phyloP scores from a whole-genome alignment of 2,888 invertebrate species.

The Romanomermis culicivorax region DNA sequence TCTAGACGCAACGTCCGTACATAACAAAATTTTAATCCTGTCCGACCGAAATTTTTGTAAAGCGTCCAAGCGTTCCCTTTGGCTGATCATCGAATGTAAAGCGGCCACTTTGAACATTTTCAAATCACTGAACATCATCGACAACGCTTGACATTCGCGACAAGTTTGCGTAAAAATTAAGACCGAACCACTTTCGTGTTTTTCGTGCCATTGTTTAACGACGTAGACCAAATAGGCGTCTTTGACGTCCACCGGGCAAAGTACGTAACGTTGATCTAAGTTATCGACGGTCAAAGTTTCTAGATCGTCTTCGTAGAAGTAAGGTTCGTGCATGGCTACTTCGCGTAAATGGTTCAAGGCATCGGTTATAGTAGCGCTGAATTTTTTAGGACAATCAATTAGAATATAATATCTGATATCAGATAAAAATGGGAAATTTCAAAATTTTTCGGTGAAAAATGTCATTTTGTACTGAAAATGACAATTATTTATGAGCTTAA shows the following conservation, averaged over 20 bases:
- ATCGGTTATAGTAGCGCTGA: slow-evolving; percentile 69
- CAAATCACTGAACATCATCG: slow-evolving; percentile 19
- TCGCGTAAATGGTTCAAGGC: slow-evolving; percentile 46
- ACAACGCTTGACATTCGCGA: slow-evolving; percentile 24
- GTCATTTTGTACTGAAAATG: not conserved
- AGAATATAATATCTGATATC: no score
- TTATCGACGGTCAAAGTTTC: slow-evolving; percentile 15
- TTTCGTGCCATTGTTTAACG: slow-evolving; percentile 46
- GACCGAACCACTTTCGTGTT: slow-evolving; percentile 53
- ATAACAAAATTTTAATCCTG: slow-evolving; percentile 53
- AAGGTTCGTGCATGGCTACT: slow-evolving; percentile 28
- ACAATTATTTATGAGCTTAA: no score
- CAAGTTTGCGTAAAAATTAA: slow-evolving; percentile 90
- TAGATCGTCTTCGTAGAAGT: slow-evolving; percentile 43
- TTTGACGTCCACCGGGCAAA: slow-evolving; percentile 70
- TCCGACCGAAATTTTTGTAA: slow-evolving; percentile 73
- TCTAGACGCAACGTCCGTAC: slow-evolving; percentile 68
- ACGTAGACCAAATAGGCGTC: slow-evolving; percentile 55
- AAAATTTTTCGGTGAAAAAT: no score
- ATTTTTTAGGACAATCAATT: no score
- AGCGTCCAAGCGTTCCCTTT: slow-evolving; percentile 59
- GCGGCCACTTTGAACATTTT: slow-evolving; percentile 31
- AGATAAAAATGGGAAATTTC: no score
- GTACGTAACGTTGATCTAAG: slow-evolving; percentile 68
- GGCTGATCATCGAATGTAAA: slow-evolving; percentile 76